Evolutionary conservation across 2,888 invertebrate genomes (phyloP).

Genomic region (Theretra japonica): DNA sequence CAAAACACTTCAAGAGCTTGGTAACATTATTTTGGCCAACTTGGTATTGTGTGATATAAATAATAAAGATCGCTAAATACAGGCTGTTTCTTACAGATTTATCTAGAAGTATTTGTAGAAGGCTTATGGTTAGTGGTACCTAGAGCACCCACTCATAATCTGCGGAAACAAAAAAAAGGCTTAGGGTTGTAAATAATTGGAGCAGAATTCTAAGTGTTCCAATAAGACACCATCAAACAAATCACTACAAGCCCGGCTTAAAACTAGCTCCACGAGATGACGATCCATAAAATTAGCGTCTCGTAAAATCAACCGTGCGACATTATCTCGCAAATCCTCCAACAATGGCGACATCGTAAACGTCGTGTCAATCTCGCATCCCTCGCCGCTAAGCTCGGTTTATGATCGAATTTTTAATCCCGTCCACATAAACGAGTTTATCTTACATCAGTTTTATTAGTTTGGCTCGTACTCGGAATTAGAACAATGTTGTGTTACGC

Average conservation of each 20-base stretch:
- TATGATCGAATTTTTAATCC: slow-evolving; percentile 71
- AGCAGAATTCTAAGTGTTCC: neutral
- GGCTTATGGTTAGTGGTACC: too few species aligned
- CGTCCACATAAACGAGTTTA: slow-evolving; percentile 62
- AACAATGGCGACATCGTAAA: slow-evolving; percentile 33
- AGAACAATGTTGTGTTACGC: slow-evolving; percentile 43
- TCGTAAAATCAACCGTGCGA: slow-evolving; percentile 41
- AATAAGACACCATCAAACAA: neutral
- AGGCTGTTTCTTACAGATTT: too few species aligned
- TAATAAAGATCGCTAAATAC: too few species aligned
- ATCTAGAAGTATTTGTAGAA: too few species aligned
- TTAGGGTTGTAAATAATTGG: too few species aligned
- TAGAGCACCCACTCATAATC: too few species aligned
- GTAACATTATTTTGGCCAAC: too few species aligned
- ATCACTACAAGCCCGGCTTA: neutral
- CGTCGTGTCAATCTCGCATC: slow-evolving; percentile 29
- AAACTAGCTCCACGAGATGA: neutral
- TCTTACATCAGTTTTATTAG: slow-evolving; percentile 62
- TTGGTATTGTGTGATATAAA: too few species aligned
- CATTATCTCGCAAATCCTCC: slow-evolving; percentile 34
- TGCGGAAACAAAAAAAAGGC: too few species aligned
- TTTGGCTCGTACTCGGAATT: slow-evolving; percentile 41
- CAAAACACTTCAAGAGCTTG: too few species aligned
- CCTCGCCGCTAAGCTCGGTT: slow-evolving; percentile 47
- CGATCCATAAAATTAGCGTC: slow-evolving; percentile 39